Conservation (phyloP, 2,888 invertebrate species). For the Sthenelais limicola region DNA sequence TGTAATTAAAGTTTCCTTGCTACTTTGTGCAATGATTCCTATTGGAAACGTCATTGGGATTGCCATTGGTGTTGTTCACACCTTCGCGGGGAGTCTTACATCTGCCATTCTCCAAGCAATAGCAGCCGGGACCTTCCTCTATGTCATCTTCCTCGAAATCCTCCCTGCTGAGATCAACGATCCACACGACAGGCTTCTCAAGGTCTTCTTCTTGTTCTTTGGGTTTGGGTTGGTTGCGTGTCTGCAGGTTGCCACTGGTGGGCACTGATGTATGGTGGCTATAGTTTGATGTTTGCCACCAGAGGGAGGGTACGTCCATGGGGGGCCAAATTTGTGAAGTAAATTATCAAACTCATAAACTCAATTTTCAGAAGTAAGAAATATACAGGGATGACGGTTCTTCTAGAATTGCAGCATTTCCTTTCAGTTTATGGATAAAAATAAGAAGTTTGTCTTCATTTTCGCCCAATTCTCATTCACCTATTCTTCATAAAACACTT, state of each 20-base stretch:
- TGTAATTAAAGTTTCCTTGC: slow-evolving; percentile 57
- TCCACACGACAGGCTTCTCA: slow-evolving; percentile 50
- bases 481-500: too few relatives aligned
- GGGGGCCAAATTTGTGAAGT: too few relatives aligned
- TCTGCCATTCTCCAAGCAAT: slow-evolving; percentile 66
- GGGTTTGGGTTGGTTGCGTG: slow-evolving; percentile 55
- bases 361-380: too few relatives aligned
- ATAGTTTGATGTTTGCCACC: too few relatives aligned
- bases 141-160: slow-evolving; percentile 69
- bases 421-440: too few relatives aligned
- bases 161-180: slow-evolving; percentile 58
- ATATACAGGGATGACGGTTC: too few relatives aligned
- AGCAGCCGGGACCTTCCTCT: slow-evolving; percentile 69
- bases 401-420: too few relatives aligned
- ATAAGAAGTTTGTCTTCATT: too few relatives aligned
- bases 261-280: too few relatives aligned
- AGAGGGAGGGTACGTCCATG: too few relatives aligned
- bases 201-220: slow-evolving; percentile 57
- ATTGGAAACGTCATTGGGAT: slow-evolving; percentile 65
- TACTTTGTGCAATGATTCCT: slow-evolving; percentile 66
- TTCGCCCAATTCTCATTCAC: too few relatives aligned
- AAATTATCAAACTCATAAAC: too few relatives aligned
- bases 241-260: slow-evolving; percentile 35
- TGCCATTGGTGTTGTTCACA: slow-evolving; percentile 51
- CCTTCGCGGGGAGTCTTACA: slow-evolving; percentile 56